Evolutionary conservation across 2,113 vertebrate species (phyloP).

Genomic region (Oceanodroma tethys): DNA sequence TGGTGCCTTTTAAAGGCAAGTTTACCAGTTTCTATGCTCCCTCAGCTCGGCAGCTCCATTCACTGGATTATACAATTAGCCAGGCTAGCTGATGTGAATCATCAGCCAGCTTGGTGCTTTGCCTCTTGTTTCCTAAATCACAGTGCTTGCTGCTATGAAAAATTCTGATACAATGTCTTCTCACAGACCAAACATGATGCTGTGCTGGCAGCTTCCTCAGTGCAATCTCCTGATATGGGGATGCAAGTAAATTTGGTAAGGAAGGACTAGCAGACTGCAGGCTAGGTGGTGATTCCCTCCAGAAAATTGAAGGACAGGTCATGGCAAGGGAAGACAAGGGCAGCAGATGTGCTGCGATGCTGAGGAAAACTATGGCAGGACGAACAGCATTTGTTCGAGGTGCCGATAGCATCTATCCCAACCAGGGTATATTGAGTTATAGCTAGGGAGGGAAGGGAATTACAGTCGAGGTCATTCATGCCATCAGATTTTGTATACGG

Average conservation of each 20-base stretch:
- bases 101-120: neutral
- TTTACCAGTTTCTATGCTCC: neutral
- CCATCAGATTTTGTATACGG: neutral
- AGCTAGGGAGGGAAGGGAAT: neutral
- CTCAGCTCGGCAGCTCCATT: neutral
- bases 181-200: neutral
- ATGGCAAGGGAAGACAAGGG: neutral
- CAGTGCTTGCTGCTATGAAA: neutral
- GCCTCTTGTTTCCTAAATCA: neutral
- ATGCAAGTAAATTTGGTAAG: neutral
- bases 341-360: neutral
- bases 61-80: neutral
- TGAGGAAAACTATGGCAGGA: neutral
- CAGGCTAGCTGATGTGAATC: neutral
- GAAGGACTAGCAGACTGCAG: neutral
- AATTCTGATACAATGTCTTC: neutral
- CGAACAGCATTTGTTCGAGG: neutral
- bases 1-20: neutral
- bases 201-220: neutral
- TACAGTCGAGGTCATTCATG: neutral
- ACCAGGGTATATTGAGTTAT: neutral
- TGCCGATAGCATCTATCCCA: neutral
- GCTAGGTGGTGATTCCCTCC: neutral
- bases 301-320: neutral
- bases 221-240: neutral